Evolutionary conservation across 2,797 vertebrate species (phyloP).

Genomic region (Eleutherodactylus coqui): DNA sequence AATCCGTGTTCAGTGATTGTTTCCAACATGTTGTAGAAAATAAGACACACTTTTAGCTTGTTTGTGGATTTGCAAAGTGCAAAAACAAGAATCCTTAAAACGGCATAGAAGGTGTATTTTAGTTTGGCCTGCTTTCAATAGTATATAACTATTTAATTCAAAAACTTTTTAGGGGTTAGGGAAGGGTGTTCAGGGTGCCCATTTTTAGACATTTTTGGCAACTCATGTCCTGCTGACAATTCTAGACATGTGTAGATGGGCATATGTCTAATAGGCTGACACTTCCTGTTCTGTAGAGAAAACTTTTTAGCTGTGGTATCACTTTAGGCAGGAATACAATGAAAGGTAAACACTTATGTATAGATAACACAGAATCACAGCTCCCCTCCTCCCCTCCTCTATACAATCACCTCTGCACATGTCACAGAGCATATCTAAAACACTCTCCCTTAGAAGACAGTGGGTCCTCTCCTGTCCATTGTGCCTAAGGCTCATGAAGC

Average conservation of each 20-base stretch:
- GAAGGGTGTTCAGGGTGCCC: neutral
- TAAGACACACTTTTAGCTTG: constrained; percentile 3
- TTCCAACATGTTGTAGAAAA: neutral
- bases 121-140: neutral
- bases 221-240: neutral
- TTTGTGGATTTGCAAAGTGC: neutral
- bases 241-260: neutral
- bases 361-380: too few species aligned
- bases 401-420: too few species aligned
- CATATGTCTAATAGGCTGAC: too few species aligned
- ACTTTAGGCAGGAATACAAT: too few species aligned
- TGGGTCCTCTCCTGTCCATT: too few species aligned
- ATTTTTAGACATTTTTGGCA: neutral
- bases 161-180: neutral
- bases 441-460: too few species aligned
- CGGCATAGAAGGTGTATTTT: neutral
- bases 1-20: constrained; percentile 17
- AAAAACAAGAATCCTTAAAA: neutral
- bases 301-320: too few species aligned
- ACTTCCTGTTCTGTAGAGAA: too few species aligned
- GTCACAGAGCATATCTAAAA: too few species aligned
- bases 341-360: too few species aligned
- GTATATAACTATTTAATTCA: neutral
- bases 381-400: too few species aligned
- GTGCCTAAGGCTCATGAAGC: too few species aligned